These are phyloP conservation scores for Taurulus bubalis DNA, from an alignment of 2,113 vertebrate species.

Conservation along the genomic window DNA sequence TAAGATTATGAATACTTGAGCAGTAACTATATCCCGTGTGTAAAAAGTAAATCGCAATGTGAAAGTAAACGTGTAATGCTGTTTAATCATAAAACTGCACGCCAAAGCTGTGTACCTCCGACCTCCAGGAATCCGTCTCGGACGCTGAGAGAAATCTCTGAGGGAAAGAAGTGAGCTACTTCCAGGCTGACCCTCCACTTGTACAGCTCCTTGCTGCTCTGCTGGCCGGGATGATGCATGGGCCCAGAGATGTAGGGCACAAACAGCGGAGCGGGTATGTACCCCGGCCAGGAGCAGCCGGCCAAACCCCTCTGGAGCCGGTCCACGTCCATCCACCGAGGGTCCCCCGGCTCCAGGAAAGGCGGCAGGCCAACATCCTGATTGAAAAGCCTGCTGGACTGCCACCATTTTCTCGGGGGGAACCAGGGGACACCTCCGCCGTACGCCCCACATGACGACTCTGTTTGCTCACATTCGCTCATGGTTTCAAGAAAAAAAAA, in stretches of 20 bases:
- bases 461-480: conserved; percentile 57
- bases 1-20: conserved; percentile 23
- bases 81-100: conserved; percentile 47
- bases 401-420: conserved; percentile 69
- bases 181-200: conserved; percentile 84
- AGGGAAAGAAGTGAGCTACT: conserved; percentile 80
- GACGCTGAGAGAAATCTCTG: conserved; percentile 78
- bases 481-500: conserved; percentile 43
- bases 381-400: conserved; percentile 62
- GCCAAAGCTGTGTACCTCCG: conserved; percentile 69
- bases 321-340: conserved; percentile 71
- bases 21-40: not conserved
- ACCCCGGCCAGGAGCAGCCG: conserved; percentile 69
- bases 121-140: conserved; percentile 79
- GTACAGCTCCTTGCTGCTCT: conserved; percentile 52
- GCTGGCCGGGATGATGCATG: conserved; percentile 40
- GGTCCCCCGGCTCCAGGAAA: conserved; percentile 64
- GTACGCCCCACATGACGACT: conserved; percentile 36
- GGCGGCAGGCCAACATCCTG: conserved; percentile 75
- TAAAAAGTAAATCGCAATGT: conserved; percentile 30
- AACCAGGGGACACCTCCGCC: conserved; percentile 49
- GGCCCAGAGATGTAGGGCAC: conserved; percentile 57
- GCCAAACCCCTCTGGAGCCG: conserved; percentile 67
- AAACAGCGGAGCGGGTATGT: conserved; percentile 57
- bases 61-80: conserved; percentile 29